Percentiles rank a stretch among this genome's conserved stretches.
These are phyloP conservation scores for Ctenoplectra terminalis DNA, from an alignment of 1,140 invertebrate genomes.

Conservation along the genomic window DNA sequence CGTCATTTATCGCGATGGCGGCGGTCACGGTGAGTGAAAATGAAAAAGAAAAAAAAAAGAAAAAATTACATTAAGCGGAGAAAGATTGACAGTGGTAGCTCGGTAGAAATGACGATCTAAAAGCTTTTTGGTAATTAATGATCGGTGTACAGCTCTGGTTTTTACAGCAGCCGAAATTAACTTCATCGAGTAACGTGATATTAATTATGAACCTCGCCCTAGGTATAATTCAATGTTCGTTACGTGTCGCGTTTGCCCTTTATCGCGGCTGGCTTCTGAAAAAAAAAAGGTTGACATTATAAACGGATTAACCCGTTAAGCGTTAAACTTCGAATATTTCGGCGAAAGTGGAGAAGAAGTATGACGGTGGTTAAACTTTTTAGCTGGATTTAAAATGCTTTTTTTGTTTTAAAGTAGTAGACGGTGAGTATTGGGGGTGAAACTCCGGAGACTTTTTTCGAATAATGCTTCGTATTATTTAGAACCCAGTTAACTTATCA, in stretches of 20 bases:
- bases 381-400: no score
- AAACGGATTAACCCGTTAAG: neutral
- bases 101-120: neutral
- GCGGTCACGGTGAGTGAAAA: no score
- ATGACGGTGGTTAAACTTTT: no score
- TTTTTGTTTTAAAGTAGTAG: no score
- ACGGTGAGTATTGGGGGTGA: no score
- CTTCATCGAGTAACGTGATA: slow-evolving; percentile 9
- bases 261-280: neutral
- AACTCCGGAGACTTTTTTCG: no score
- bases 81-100: neutral
- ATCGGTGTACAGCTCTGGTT: neutral
- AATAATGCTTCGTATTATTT: no score
- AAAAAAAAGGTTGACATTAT: neutral
- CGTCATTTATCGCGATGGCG: neutral
- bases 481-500: no score
- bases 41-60: neutral
- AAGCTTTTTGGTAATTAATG: neutral
- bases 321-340: no score
- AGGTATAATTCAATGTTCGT: slow-evolving; percentile 18
- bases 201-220: slow-evolving; percentile 23
- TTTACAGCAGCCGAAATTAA: neutral
- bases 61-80: neutral
- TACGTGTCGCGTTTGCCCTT: neutral
- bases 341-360: no score